Conservation (phyloP, 2,797 vertebrate genomes). For the Sciurus carolinensis region DNA sequence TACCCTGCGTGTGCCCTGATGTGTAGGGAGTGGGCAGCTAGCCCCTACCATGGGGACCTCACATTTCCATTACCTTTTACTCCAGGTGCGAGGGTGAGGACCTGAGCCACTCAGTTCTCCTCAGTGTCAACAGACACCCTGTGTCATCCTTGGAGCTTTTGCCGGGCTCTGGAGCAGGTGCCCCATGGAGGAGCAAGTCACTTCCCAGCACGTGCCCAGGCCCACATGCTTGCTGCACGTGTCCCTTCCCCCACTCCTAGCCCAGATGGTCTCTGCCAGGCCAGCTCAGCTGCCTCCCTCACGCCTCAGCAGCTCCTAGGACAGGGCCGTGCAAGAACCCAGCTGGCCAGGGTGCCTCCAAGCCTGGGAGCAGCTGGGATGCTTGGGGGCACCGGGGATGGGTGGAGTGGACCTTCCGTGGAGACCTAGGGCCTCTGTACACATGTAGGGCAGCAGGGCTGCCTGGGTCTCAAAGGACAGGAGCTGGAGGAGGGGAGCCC, state of each 20-base stretch:
- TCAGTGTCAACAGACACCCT: not conserved
- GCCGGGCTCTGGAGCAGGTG: constrained; percentile 61
- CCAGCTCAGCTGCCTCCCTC: constrained; percentile 85
- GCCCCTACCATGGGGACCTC: not conserved
- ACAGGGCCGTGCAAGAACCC: constrained; percentile 79
- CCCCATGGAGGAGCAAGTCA: constrained; percentile 63
- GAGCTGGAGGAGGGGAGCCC: not conserved
- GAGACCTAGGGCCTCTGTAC: constrained; percentile 60
- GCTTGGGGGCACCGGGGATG: constrained; percentile 81
- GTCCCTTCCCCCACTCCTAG: constrained; percentile 56
- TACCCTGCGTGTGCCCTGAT: not conserved
- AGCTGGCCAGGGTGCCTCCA: constrained; percentile 79
- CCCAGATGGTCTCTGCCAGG: constrained; percentile 84
- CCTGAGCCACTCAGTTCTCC: constrained; percentile 11
- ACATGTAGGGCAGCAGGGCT: not conserved
- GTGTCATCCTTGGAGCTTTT: constrained; percentile 32
- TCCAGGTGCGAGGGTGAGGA: constrained; percentile 1
- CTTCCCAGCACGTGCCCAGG: constrained; percentile 76
- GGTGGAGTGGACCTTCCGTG: not conserved
- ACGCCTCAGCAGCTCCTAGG: constrained; percentile 88
- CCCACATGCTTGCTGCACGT: constrained; percentile 73
- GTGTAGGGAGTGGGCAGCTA: not conserved
- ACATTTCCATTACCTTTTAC: not conserved
- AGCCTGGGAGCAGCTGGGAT: constrained; percentile 90
- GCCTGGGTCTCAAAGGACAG: constrained; percentile 40